These are phyloP conservation scores for Clinocottus analis DNA, from an alignment of 2,113 vertebrate species.

Conservation along the genomic window DNA sequence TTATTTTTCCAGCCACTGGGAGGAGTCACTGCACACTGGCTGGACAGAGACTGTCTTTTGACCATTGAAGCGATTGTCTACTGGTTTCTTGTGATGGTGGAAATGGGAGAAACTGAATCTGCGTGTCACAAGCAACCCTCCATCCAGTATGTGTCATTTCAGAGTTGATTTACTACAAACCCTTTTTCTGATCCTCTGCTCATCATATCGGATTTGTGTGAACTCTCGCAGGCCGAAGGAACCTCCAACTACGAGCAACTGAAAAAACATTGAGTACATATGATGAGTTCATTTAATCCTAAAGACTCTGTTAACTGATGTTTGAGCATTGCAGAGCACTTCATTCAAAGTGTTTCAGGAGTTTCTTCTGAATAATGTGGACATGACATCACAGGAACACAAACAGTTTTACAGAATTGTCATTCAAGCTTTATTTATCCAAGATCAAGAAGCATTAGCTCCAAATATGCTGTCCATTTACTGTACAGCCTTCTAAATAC, in stretches of 20 bases:
- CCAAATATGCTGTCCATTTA: not conserved
- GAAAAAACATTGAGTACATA: slow-evolving; percentile 12
- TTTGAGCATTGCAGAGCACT: not conserved
- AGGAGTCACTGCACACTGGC: slow-evolving; percentile 22
- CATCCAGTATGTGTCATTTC: not conserved
- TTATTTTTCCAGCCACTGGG: slow-evolving; percentile 47
- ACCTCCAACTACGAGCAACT: slow-evolving; percentile 93
- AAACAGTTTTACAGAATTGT: not conserved
- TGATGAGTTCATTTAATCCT: not conserved
- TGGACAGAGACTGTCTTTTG: not conserved
- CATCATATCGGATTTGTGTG: slow-evolving; percentile 94
- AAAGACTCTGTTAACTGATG: not conserved
- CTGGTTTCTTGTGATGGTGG: not conserved
- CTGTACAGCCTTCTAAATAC: not conserved
- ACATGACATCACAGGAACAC: too few species aligned
- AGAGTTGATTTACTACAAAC: slow-evolving; percentile 69
- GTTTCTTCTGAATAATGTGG: not conserved
- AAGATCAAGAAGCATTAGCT: not conserved
- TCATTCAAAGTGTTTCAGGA: not conserved
- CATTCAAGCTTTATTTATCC: not conserved
- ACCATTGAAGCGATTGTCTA: not conserved
- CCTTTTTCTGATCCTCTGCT: slow-evolving; percentile 85
- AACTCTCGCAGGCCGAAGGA: slow-evolving; percentile 96
- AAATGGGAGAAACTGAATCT: not conserved
- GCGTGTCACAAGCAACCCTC: not conserved